Evolutionary conservation across 2,888 invertebrate genomes (phyloP), one percentile per base, ranked within the genome.

Genomic region (Listrodromus nycthemerus): DNA sequence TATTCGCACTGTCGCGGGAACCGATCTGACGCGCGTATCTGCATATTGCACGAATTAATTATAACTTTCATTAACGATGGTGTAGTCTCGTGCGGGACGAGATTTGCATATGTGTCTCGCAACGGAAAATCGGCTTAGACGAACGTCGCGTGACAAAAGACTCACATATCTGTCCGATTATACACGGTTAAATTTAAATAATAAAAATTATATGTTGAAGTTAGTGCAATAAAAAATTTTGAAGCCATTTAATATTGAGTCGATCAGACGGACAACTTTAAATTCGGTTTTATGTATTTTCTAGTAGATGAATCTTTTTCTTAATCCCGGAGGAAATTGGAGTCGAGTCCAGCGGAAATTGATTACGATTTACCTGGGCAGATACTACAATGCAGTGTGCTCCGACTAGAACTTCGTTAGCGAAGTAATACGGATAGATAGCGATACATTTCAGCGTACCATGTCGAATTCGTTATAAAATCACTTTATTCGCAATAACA

Each of bases 31-130:
- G 30, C 67, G 30, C 65, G 63, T n/a, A 80, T 80, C 66, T 80
- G 80, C 76, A 83, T 77, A 80, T 77, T 77, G 76, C 80, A 80
- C 80, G 83, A 74, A 80, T 80, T 83, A 80, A 80, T 83, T 83
- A 83, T 83, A 66, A 80, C 45, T 83, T 83, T 80, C 77, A 83
- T 83, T 80, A 80, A 76, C 70, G 52, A 37, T 16, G 37, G 58
- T n/a, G 58, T 2, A 65, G 50, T 24, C 33, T 16, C 27, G 30
- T 33, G 10, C 37, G 21, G 19, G 37, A 5, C 16, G 37, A 65
- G 37, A 37, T 65, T 65, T 37, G 65, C 65, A 65, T 65, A 65
- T 2, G 61, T 61, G 13, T 30, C 27, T 30, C 61, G 30, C 61
- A 16, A 6, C 58, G 27, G 3, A 16, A 27, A 58, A 58, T 27